Conservation (phyloP, 2,888 invertebrate species). For the Caenorhabditis sp. region DNA sequence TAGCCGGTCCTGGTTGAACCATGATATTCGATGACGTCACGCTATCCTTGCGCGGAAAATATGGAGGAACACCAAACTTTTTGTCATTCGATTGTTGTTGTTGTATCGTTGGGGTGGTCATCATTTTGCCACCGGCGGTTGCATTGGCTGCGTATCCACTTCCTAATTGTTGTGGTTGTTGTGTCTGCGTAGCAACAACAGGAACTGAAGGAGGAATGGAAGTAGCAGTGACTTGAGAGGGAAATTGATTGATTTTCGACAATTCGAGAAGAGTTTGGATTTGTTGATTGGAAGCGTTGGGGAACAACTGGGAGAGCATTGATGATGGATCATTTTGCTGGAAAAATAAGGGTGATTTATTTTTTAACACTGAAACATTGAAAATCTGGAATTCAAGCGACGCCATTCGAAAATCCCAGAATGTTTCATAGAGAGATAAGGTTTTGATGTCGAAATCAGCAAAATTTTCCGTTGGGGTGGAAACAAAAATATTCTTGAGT, state of each 20-base stretch:
- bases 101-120: no score
- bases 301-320: slow-evolving; percentile 36
- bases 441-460: no score
- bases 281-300: slow-evolving; percentile 38
- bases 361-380: background rate
- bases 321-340: slow-evolving; percentile 15
- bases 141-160: slow-evolving; percentile 6
- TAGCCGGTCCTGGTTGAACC: no score
- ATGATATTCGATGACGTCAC: no score
- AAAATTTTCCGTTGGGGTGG: no score
- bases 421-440: no score
- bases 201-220: no score
- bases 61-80: no score
- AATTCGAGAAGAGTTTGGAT: slow-evolving; percentile 36
- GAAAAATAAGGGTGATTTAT: background rate
- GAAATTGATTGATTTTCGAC: slow-evolving; percentile 40
- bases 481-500: no score
- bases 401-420: no score
- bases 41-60: no score
- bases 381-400: background rate
- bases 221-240: slow-evolving; percentile 16
- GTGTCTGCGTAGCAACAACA: background rate
- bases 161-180: slow-evolving; percentile 9
- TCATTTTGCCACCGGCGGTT: slow-evolving; percentile 43
- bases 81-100: no score